Evolutionary conservation across 2,888 invertebrate genomes (phyloP).

Genomic region (Dorcus parallelipipedus): DNA sequence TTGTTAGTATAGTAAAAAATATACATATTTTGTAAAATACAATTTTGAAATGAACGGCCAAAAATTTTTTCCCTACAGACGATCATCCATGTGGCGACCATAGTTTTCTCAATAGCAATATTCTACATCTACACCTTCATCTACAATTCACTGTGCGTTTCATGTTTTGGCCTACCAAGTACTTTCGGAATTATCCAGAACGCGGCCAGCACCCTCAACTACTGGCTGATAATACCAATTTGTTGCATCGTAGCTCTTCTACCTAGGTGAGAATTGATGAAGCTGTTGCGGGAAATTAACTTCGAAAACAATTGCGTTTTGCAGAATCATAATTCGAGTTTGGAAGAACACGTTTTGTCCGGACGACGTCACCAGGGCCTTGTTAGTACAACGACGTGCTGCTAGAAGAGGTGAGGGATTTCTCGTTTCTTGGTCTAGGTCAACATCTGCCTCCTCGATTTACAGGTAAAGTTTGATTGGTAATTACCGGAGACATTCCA

Average conservation of each 20-base stretch:
- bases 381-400: slow-evolving; percentile 58
- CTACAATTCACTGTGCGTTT: slow-evolving; percentile 79
- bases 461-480: slow-evolving; percentile 49
- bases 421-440: slow-evolving; percentile 61
- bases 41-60: no score
- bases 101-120: slow-evolving; percentile 72
- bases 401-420: slow-evolving; percentile 60
- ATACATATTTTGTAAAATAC: no score
- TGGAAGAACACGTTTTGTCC: slow-evolving; percentile 68
- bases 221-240: slow-evolving; percentile 79
- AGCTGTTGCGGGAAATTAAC: neutral
- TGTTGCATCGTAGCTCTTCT: slow-evolving; percentile 74
- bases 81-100: slow-evolving; percentile 74
- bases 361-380: slow-evolving; percentile 70
- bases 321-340: slow-evolving; percentile 67
- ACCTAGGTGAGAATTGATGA: slow-evolving; percentile 64
- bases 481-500: no score
- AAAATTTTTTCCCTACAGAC: slow-evolving; percentile 61
- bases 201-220: slow-evolving; percentile 68
- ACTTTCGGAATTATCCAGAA: slow-evolving; percentile 85
- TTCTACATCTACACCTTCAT: slow-evolving; percentile 82
- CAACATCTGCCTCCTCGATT: slow-evolving; percentile 59
- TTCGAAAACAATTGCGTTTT: slow-evolving; percentile 20
- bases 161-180: slow-evolving; percentile 79
- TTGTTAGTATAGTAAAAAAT: no score